Evolutionary conservation across 2,113 vertebrate species (phyloP).

Genomic region (Pagrus major): DNA sequence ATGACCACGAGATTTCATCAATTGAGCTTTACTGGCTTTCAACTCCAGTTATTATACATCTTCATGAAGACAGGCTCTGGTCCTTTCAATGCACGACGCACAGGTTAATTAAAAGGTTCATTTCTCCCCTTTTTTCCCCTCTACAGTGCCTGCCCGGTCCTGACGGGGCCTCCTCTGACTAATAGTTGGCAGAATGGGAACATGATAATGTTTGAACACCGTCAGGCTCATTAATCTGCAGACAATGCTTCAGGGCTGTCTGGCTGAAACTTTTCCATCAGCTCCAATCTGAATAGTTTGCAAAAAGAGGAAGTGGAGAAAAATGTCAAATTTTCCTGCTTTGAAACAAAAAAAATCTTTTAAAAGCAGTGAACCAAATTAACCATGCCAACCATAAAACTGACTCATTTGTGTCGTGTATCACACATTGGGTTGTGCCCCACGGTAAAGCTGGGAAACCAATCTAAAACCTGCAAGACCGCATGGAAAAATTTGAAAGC

Average conservation of each 20-base stretch:
- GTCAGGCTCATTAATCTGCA: constrained; percentile 52
- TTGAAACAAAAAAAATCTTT: neutral
- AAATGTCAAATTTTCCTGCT: constrained; percentile 2
- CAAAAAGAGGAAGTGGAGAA: constrained; percentile 13
- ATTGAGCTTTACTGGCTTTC: constrained; percentile 28
- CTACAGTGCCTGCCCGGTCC: constrained; percentile 23
- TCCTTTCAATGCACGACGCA: constrained; percentile 16
- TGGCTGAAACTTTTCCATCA: constrained; percentile 32
- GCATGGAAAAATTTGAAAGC: constrained; percentile 33
- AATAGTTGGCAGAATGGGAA: constrained; percentile 42
- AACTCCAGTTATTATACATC: constrained; percentile 34
- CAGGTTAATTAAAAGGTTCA: constrained; percentile 52
- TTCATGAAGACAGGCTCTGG: constrained; percentile 3
- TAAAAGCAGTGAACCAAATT: constrained; percentile 11
- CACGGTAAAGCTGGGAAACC: neutral
- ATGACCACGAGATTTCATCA: constrained; percentile 31
- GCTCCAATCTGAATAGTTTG: neutral
- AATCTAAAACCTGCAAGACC: neutral
- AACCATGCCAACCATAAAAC: neutral
- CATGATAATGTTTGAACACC: constrained; percentile 56
- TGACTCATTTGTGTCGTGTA: constrained; percentile 10
- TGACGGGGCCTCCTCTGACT: constrained; percentile 28
- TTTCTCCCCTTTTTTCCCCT: neutral
- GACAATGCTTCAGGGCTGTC: constrained; percentile 50
- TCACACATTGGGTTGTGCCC: neutral